Evolutionary conservation across 1,140 invertebrate species (phyloP), one percentile per base, ranked within the genome.

Genomic region (Drosophila nasuta): DNA sequence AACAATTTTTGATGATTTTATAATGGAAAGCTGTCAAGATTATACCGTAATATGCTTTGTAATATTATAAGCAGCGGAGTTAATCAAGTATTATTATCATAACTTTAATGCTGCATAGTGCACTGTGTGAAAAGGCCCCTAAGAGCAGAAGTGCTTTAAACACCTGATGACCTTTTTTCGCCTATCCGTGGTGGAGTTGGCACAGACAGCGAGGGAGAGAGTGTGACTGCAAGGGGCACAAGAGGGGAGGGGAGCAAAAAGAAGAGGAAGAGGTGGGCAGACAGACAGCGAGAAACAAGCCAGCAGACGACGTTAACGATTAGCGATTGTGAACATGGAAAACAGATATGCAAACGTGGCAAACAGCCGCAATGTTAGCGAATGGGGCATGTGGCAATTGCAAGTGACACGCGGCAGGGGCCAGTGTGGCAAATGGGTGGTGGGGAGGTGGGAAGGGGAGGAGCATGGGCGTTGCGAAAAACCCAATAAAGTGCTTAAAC

Each of bases 271-370:
- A 35, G 35, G 43, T 6, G 48, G 60, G 10, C 15, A 15, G 30
- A 6, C 25, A 62, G 59, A 57, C 33, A 60, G 35, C 25, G 56
- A 58, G 45, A 7, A 54, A 54, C 49, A 28, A 17, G 35, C 51
- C 25, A 45, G 38, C 72, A 69, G 72, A 75, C 72, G 72, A 75
- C 72, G 72, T 51, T 63, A 70, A 75, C 72, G 82, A 87, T 87
- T 87, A 87, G 82, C 79, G 73, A 71, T 79, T 80, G 82, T 80
- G 83, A 88, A 87, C 82, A 88, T 66, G 82, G 68, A 88, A 80
- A 87, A 82, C 82, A 88, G 82, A 87, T 86, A 79, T 88, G 82
- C 82, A 88, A 86, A 86, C 82, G 83, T 68, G 83, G 79, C 82
- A 86, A 86, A 77, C 79, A 79, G 82, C 79, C 82, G 72, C 82